Evolutionary conservation across 1,140 invertebrate genomes (phyloP), one percentile per base, ranked within the genome.

Genomic region (Drosophila navojoa): DNA sequence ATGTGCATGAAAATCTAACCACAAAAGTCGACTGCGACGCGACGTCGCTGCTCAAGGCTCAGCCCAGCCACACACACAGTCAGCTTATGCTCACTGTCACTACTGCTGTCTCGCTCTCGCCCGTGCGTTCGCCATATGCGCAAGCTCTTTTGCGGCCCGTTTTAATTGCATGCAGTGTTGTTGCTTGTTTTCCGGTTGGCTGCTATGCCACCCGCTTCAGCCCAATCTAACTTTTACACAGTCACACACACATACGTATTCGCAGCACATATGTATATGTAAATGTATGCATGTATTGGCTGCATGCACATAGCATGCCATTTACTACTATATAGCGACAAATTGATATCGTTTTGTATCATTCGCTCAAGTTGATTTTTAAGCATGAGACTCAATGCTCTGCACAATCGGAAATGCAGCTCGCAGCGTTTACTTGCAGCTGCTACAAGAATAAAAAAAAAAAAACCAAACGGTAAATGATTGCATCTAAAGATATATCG

Each of bases 181-280:
- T 90, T 91, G 90, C 74, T 90, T 89, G 90, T 91, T 91, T 91
- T 91, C 90, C 90, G 77, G 90, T 90, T 91, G 90, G 90, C 76
- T 91, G 79, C 61, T 59, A 64, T 13, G 47, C 67, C 50, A 45
- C 52, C 44, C 50, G n/a, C 27, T 4, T 15, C 32, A 4, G 22
- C 4, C 29, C 38, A 60, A 49, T 13, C 35, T 32, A 5, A 22
- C 22, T 11, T 35, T 22, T 42, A 44, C 66, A 11, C 10, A 38
- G 25, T 42, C 59, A 25, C n/a, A 53, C 35, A 59, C 52, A 45
- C 38, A 35, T 6, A 11, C 19, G n/a, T 55, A 29, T 5, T 29
- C 27, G 27, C 5, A 5, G 27, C 27, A 22, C 19, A 6, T 63
- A 42, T 53, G 27, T 4, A 22, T 3, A 6, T 63, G 35, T 53